Evolutionary conservation across 2,888 invertebrate species (phyloP), one percentile per base, ranked within the genome.

Genomic region (Noctua fimbriata): DNA sequence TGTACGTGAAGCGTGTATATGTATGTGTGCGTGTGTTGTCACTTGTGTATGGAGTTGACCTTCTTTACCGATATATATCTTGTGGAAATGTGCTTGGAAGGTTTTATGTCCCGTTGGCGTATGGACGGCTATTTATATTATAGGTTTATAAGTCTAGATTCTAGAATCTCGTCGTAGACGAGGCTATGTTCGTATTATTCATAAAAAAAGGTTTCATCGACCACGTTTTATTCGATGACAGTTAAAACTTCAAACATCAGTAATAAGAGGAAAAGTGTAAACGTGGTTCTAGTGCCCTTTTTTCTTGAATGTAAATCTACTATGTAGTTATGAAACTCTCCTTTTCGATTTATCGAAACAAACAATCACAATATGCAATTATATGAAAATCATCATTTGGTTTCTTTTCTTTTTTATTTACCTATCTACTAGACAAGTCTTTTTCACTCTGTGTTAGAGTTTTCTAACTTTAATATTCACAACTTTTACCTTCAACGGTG

Each of bases 81-180:
- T n/a, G 18, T 75, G 44, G 18, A 44, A 69, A 71, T 71, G 10
- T 44, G 32, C 60, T 47, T 18, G n/a, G 32, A 63, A 66, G 81
- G 74, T 76, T 78, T 84, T 82, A 41, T 76, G 41, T 79, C 32
- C 70, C 63, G 60, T 47, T 21, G 52, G 58, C 58, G 32, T 16
- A 49, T 69, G n/a, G n/a, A 63, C 18, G 14, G 16, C 52, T 83
- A 24, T 65, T 65, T 65, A 67, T n/a, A 44, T 52, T 71, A 58
- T 47, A 67, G 6, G n/a, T 55, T 36, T 72, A 72, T 74, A 41
- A 18, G 58, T 55, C 52, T 63, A 55, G 24, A 73, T n/a, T 12
- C n/a, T 70, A 66, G 2, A 24, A 63, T 70, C 52, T 60, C 28
- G n/a, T 18, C 10, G 12, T 55, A 32, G n/a, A 21, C 0, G n/a